Conservation (phyloP, 2,113 vertebrate genomes). For the Anarhynchus alexandrinus region DNA sequence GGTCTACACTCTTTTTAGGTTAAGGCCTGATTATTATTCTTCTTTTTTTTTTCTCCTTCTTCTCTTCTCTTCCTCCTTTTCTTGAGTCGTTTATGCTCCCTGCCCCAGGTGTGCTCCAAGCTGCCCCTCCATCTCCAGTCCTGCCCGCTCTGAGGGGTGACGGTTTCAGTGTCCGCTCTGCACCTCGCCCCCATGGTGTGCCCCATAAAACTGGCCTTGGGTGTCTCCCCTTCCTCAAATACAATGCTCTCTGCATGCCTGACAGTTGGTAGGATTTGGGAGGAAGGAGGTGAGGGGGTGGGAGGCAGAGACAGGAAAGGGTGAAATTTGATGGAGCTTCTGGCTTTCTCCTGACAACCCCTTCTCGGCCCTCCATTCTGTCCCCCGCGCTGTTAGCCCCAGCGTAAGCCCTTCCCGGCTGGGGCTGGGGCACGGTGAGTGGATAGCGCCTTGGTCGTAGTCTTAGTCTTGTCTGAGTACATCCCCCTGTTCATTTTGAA, state of each 20-base stretch:
- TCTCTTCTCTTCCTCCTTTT: background rate
- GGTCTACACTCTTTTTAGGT: background rate
- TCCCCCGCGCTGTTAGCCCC: no score
- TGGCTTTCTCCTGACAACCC: background rate
- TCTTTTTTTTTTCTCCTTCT: background rate
- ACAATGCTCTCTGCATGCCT: background rate
- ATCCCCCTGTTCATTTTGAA: background rate
- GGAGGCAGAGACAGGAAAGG: background rate
- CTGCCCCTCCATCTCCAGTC: background rate
- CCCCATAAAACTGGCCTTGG: background rate
- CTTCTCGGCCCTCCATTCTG: background rate
- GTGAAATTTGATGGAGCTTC: background rate
- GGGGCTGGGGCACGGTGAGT: background rate
- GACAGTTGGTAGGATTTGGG: background rate
- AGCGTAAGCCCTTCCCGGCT: background rate
- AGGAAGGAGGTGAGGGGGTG: background rate
- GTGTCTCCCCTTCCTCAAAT: background rate
- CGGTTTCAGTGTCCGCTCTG: background rate
- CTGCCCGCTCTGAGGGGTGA: background rate
- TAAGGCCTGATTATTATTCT: background rate
- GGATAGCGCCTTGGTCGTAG: background rate
- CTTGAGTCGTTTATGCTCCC: background rate
- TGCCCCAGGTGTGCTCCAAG: background rate
- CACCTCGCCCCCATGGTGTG: fast-evolving
- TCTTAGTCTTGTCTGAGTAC: background rate